phyloP scores from a whole-genome alignment of 2,113 vertebrate species.

The Arvicanthis niloticus region DNA sequence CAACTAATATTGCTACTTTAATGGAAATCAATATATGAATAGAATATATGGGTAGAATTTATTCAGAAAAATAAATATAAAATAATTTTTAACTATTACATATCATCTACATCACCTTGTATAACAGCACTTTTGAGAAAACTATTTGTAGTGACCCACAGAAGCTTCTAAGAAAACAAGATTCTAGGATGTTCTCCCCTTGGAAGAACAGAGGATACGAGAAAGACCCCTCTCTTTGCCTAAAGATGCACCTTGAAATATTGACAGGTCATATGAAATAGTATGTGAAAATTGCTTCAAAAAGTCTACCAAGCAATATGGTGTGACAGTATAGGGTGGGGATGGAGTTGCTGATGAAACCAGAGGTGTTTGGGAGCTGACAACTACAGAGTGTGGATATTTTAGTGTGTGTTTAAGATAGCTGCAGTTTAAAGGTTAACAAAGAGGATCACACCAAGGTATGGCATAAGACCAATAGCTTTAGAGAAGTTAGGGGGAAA shows the following conservation, averaged over 20 bases:
- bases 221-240: not conserved
- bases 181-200: slow-evolving; percentile 16
- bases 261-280: not conserved
- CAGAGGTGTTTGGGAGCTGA: not conserved
- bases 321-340: not conserved
- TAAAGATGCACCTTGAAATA: not conserved
- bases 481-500: not conserved
- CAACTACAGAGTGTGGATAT: not conserved
- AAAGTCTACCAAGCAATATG: not conserved
- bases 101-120: not conserved
- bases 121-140: not conserved
- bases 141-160: not conserved
- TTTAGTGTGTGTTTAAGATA: not conserved
- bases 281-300: not conserved
- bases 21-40: not conserved
- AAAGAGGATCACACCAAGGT: not conserved
- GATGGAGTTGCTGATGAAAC: not conserved
- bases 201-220: not conserved
- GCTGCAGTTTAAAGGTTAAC: not conserved
- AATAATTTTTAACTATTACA: not conserved
- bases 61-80: slow-evolving; percentile 26
- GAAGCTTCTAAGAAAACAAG: not conserved
- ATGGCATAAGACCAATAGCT: not conserved
- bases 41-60: not conserved
- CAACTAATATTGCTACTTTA: not conserved